Evolutionary conservation across 2,797 vertebrate species (phyloP).

Genomic region (Mustela erminea): DNA sequence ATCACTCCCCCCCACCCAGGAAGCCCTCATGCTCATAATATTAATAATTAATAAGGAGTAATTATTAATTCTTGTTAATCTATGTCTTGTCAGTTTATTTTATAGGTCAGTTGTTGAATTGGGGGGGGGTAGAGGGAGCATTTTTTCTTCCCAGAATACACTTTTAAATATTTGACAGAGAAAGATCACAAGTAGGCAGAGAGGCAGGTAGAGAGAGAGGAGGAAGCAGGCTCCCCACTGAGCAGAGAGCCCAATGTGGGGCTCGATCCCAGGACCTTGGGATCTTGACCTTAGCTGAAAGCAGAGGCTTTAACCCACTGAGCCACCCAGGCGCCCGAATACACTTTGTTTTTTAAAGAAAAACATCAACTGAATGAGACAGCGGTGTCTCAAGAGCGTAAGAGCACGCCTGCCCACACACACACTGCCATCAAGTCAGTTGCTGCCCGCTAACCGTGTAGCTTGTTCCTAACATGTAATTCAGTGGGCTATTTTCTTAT

Average conservation of each 20-base stretch:
- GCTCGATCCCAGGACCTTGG: no score
- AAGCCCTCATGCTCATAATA: background rate
- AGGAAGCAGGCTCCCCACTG: no score
- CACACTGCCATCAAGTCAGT: background rate
- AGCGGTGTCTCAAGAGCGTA: background rate
- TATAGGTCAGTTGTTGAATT: background rate
- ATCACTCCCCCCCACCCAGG: background rate
- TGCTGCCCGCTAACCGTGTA: background rate
- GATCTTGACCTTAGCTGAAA: no score
- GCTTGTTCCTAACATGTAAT: background rate
- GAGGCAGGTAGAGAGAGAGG: no score
- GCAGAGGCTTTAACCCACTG: no score
- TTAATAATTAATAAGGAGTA: background rate
- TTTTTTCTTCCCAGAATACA: background rate
- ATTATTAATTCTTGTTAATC: background rate
- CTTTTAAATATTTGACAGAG: background rate
- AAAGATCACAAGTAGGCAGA: no score
- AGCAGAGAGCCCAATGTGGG: no score
- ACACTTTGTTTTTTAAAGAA: background rate
- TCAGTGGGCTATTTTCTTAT: background rate
- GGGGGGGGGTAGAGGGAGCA: background rate
- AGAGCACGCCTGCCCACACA: background rate
- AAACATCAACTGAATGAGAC: background rate
- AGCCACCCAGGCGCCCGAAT: no score
- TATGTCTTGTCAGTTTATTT: background rate